These are phyloP conservation scores for Ischnura elegans DNA, from an alignment of 2,888 invertebrate species.

Conservation along the genomic window DNA sequence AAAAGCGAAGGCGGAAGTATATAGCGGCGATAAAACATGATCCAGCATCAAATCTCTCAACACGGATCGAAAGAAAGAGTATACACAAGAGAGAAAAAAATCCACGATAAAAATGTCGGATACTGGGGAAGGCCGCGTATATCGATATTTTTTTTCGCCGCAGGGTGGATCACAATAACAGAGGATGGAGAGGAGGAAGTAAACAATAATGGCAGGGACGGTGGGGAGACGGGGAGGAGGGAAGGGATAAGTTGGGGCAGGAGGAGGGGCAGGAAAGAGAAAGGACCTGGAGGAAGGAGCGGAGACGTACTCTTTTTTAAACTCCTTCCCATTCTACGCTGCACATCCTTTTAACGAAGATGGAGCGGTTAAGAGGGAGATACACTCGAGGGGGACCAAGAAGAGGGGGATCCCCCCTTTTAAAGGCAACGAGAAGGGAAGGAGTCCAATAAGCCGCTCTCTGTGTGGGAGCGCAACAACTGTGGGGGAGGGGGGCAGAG, in stretches of 20 bases:
- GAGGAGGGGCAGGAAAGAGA: neutral
- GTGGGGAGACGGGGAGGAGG: neutral
- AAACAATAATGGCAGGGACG: neutral
- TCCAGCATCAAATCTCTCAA: slow-evolving; percentile 6
- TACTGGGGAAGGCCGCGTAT: neutral
- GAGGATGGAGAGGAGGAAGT: neutral
- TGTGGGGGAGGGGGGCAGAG: neutral
- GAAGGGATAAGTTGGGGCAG: neutral
- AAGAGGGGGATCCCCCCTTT: neutral
- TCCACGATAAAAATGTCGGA: neutral
- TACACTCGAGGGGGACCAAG: neutral
- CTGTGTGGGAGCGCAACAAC: neutral
- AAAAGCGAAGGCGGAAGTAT: slow-evolving; percentile 14
- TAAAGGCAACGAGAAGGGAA: neutral
- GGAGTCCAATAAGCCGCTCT: neutral
- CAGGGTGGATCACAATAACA: neutral
- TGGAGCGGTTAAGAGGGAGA: neutral
- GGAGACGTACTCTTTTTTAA: neutral
- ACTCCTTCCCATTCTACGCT: slow-evolving; percentile 5
- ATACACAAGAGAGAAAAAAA: neutral
- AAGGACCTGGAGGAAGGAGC: neutral
- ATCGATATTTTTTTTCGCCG: neutral
- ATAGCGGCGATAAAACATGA: neutral
- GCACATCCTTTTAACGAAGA: neutral
- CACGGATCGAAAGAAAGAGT: neutral